A percentile compares a stretch with the other conserved stretches of the same genome.
phyloP scores from a whole-genome alignment of 2,888 invertebrate genomes.

The Steromphala cineraria region DNA sequence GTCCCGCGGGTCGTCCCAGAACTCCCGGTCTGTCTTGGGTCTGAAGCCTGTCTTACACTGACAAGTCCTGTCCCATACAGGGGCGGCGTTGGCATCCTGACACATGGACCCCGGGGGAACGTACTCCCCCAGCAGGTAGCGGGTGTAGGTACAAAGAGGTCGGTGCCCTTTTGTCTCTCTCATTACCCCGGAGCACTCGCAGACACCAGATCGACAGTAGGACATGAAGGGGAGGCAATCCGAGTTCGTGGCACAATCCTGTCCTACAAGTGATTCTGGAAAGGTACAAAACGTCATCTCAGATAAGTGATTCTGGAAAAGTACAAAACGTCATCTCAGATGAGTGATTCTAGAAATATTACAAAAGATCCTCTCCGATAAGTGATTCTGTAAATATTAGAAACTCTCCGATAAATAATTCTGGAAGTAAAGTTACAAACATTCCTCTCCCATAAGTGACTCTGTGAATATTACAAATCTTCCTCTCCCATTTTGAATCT shows the following conservation, averaged over 20 bases:
- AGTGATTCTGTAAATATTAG: too few species aligned
- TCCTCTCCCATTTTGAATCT: too few species aligned
- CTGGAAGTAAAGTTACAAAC: too few species aligned
- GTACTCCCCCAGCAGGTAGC: too few species aligned
- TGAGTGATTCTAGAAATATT: too few species aligned
- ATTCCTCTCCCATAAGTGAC: too few species aligned
- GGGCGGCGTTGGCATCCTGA: conserved; percentile 29
- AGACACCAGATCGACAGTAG: background rate
- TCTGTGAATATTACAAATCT: too few species aligned
- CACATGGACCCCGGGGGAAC: background rate
- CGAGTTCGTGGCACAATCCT: background rate
- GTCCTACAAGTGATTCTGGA: background rate
- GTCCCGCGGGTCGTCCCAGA: conserved; percentile 29
- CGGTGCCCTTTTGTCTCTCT: background rate
- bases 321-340: too few species aligned
- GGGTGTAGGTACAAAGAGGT: too few species aligned
- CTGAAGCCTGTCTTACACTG: conserved; percentile 29
- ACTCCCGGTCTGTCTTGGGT: conserved; percentile 28
- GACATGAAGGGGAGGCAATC: conserved; percentile 1
- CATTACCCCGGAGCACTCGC: background rate
- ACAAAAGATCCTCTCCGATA: too few species aligned
- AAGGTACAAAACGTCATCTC: background rate
- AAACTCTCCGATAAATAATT: too few species aligned
- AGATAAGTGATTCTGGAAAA: background rate
- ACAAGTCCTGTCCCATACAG: conserved; percentile 21